Evolutionary conservation across 2,888 invertebrate species (phyloP).

Genomic region (Ramazzottius varieornatus): DNA sequence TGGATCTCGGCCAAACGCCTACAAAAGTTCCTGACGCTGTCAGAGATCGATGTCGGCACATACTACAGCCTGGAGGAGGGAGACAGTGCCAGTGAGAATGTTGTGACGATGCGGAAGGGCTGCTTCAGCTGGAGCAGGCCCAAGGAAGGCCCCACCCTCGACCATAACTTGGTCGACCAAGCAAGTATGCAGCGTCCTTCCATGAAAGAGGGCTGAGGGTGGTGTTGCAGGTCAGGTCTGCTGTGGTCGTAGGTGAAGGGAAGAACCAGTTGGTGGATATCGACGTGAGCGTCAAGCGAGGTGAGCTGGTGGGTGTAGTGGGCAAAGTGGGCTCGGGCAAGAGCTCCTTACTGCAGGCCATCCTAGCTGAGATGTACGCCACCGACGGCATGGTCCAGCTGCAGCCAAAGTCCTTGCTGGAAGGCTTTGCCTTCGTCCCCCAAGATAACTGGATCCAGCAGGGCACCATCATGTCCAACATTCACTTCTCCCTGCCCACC

Average conservation of each 20-base stretch:
- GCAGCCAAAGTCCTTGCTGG: slow-evolving; percentile 5
- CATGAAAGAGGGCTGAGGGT: no score
- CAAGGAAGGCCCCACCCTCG: not conserved
- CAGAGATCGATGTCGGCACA: not conserved
- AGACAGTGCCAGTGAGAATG: no score
- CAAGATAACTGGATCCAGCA: slow-evolving; percentile 79
- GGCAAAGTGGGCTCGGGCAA: slow-evolving; percentile 78
- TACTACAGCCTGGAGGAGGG: no score
- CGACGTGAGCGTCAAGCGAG: not conserved
- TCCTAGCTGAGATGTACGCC: slow-evolving; percentile 56
- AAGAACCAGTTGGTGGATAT: slow-evolving; percentile 8
- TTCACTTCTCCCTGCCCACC: slow-evolving; percentile 63
- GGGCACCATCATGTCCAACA: slow-evolving; percentile 47
- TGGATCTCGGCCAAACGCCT: slow-evolving; percentile 75
- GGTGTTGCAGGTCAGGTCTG: no score
- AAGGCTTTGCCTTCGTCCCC: slow-evolving; percentile 54
- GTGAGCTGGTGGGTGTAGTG: slow-evolving; percentile 40
- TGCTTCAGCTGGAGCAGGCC: not conserved
- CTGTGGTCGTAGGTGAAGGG: no score
- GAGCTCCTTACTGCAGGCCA: slow-evolving; percentile 50
- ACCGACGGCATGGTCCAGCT: slow-evolving; percentile 14
- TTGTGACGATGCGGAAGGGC: not conserved
- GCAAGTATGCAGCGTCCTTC: not conserved
- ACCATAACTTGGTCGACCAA: not conserved
- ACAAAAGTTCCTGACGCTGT: slow-evolving; percentile 36